Percentiles rank a stretch among this genome's conserved stretches.
Conservation (phyloP, 2,113 vertebrate genomes). For the Antennarius striatus region DNA sequence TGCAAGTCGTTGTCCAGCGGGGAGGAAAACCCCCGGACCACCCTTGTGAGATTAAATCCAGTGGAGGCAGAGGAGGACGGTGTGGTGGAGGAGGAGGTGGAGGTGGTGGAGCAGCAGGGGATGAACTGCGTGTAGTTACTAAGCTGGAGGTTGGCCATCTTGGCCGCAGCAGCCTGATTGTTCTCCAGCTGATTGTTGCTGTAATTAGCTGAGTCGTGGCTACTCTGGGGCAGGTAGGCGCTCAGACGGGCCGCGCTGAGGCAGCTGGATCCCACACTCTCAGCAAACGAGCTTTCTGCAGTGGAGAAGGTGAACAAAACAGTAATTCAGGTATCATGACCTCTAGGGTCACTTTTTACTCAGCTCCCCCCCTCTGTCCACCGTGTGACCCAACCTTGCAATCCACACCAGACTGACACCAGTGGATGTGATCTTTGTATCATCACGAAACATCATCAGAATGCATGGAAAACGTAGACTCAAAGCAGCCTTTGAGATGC, state of each 20-base stretch:
- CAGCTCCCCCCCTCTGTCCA: background rate
- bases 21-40: slow-evolving; percentile 68
- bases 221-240: slow-evolving; percentile 93
- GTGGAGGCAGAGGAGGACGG: slow-evolving; percentile 64
- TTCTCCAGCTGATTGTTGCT: slow-evolving; percentile 98
- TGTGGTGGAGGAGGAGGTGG: slow-evolving; percentile 44
- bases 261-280: slow-evolving; percentile 89
- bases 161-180: slow-evolving; percentile 91
- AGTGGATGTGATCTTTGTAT: no score
- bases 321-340: background rate
- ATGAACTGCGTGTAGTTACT: slow-evolving; percentile 84
- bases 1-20: slow-evolving; percentile 90
- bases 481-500: no score
- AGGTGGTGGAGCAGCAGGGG: slow-evolving; percentile 84
- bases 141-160: slow-evolving; percentile 91
- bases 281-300: slow-evolving; percentile 93
- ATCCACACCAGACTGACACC: no score
- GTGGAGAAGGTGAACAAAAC: slow-evolving; percentile 40
- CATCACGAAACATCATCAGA: no score
- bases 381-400: no score
- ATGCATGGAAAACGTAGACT: no score
- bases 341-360: no score
- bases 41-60: slow-evolving; percentile 63
- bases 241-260: slow-evolving; percentile 90
- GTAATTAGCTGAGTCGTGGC: slow-evolving; percentile 97